Conservation (phyloP, 1,140 invertebrate genomes). For the Drosophila melanogaster region Release_6_plus_ISO1_MT NT_033779.5:4895501-4896000, state of each 20-base stretch:
- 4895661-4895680: constrained; percentile 3
- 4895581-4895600: background rate
- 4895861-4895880: background rate
- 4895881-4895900: constrained; percentile 4
- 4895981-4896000: background rate
- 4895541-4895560: constrained; percentile 24
- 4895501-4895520: constrained; percentile 51
- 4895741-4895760: constrained; percentile 39
- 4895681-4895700: constrained; percentile 3
- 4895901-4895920: background rate
- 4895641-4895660: constrained; percentile 29
- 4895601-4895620: background rate
- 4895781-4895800: background rate
- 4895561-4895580: constrained; percentile 20
- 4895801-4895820: constrained; percentile 34
- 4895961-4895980: background rate
- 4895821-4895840: constrained; percentile 17
- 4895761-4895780: constrained; percentile 22
- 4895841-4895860: constrained; percentile 26
- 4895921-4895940: background rate
- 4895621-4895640: constrained; percentile 19
- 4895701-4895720: constrained; percentile 15
- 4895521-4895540: constrained; percentile 42
- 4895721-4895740: constrained; percentile 5
- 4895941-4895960: background rate